Conservation (phyloP, 2,888 invertebrate genomes). For the Melanophora roralis region DNA sequence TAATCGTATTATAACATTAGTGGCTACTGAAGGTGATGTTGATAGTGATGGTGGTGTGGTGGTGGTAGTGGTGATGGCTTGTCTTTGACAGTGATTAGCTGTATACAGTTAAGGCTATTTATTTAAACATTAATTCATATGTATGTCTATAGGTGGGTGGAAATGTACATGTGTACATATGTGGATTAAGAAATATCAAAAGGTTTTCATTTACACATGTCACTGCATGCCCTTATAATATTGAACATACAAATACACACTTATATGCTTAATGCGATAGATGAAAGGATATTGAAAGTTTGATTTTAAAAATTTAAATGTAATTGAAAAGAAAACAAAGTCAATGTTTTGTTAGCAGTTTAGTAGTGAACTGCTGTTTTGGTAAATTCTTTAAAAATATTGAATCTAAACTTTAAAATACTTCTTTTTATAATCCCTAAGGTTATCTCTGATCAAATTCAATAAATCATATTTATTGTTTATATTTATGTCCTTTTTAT, state of each 20-base stretch:
- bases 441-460: background rate
- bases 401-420: too few relatives aligned
- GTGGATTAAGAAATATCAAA: slow-evolving; percentile 32
- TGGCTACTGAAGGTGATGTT: slow-evolving; percentile 4
- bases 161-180: background rate
- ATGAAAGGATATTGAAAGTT: background rate
- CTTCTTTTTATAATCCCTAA: background rate
- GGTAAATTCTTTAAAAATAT: too few relatives aligned
- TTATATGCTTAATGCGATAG: background rate
- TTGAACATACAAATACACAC: background rate
- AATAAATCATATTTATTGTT: background rate
- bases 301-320: background rate
- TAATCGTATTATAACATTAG: slow-evolving; percentile 75
- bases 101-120: slow-evolving; percentile 61
- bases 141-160: background rate
- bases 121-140: slow-evolving; percentile 12
- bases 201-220: slow-evolving; percentile 30
- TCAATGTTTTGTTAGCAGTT: background rate
- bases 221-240: background rate
- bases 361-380: background rate
- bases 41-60: slow-evolving; percentile 28
- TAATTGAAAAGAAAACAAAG: slow-evolving; percentile 12
- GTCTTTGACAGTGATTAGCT: slow-evolving; percentile 76
- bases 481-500: background rate
- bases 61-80: slow-evolving; percentile 47